Conservation (phyloP, 2,797 vertebrate genomes). For the Chaetodon trifasciatus region DNA sequence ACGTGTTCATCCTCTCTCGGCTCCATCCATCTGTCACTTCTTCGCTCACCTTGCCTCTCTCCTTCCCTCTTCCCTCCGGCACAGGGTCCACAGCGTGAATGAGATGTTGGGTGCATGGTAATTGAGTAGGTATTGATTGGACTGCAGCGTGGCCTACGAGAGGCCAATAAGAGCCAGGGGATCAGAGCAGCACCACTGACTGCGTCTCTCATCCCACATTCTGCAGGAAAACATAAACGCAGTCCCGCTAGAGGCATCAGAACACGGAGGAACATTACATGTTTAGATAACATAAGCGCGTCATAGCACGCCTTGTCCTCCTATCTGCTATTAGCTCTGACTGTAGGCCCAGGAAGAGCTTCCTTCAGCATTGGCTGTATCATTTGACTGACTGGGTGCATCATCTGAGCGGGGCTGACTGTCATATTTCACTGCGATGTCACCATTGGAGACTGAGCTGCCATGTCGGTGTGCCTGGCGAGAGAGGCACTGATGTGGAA, state of each 20-base stretch:
- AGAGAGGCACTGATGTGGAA: conserved; percentile 66
- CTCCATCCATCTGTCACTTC: conserved; percentile 60
- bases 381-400: conserved; percentile 61
- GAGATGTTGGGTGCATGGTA: conserved; percentile 85
- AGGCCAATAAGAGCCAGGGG: conserved; percentile 72
- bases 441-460: conserved; percentile 68
- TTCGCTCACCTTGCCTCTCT: conserved; percentile 64
- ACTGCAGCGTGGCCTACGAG: conserved; percentile 84
- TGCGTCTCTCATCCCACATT: conserved; percentile 66
- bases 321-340: conserved; percentile 44
- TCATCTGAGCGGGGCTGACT: conserved; percentile 64
- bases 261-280: conserved; percentile 25
- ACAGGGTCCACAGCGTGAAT: conserved; percentile 74
- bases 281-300: conserved; percentile 40
- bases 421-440: conserved; percentile 75
- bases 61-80: conserved; percentile 58
- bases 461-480: conserved; percentile 51
- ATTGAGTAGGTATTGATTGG: conserved; percentile 87
- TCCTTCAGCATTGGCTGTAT: conserved; percentile 51
- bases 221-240: conserved; percentile 66
- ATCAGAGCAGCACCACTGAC: conserved; percentile 69
- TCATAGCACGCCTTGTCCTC: conserved; percentile 16
- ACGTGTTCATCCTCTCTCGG: conserved; percentile 48
- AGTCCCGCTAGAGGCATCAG: conserved; percentile 29
- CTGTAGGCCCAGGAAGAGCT: conserved; percentile 31